Conservation (phyloP, 2,113 vertebrate genomes). For the human region GRCh38 chr6:140678001-140678500, state of each 20-base stretch:
- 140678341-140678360: neutral
- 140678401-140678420: neutral
- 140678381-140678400: constrained; percentile 36
- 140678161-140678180: constrained; percentile 50
- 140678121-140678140: constrained; percentile 51
- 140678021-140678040: constrained; percentile 33
- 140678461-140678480: neutral
- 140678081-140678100: neutral
- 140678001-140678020: constrained; percentile 41
- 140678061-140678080: neutral
- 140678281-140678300: constrained; percentile 46
- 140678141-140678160: constrained; percentile 37
- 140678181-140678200: constrained; percentile 20
- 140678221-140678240: constrained; percentile 58
- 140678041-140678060: constrained; percentile 28
- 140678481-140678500: neutral
- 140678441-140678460: neutral
- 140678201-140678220: constrained; percentile 39
- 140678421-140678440: neutral
- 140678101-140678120: neutral
- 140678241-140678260: constrained; percentile 59
- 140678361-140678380: neutral
- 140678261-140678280: constrained; percentile 44
- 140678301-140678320: constrained; percentile 45
- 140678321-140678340: neutral